A percentile compares a stretch with the other conserved stretches of the same genome.
phyloP scores from a whole-genome alignment of 1,140 invertebrate species.

The Mamestra configurata region DNA sequence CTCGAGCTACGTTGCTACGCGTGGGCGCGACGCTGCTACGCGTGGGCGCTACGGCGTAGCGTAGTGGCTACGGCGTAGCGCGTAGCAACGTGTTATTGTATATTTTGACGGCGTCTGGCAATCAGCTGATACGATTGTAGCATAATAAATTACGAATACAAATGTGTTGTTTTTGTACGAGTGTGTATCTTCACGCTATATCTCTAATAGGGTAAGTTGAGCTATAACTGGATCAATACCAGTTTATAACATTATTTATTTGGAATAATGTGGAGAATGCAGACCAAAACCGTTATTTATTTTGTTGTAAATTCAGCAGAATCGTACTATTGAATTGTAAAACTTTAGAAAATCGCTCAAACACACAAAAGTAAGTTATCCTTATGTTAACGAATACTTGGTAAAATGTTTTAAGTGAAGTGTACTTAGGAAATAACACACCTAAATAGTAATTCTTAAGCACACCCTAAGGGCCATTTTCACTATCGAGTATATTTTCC shows the following conservation, averaged over 20 bases:
- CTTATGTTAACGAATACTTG: no score
- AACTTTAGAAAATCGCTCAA: no score
- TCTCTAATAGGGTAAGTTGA: neutral
- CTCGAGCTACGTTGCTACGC: constrained; percentile 34
- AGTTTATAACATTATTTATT: no score
- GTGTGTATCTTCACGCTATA: neutral
- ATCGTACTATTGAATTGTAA: no score
- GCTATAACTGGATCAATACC: no score
- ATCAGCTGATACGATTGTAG: constrained; percentile 44
- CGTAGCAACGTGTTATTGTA: constrained; percentile 48
- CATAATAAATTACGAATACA: neutral
- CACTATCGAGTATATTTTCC: neutral
- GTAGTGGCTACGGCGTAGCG: constrained; percentile 55
- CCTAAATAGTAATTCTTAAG: no score
- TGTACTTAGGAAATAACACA: no score
- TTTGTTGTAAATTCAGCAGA: no score
- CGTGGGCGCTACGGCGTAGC: constrained; percentile 61
- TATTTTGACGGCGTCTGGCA: constrained; percentile 47
- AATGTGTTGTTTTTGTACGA: neutral
- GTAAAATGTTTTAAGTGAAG: no score
- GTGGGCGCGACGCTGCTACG: constrained; percentile 59
- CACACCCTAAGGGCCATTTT: neutral
- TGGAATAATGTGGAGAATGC: no score
- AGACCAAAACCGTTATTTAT: no score
- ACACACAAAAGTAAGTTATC: no score